Base-by-base conservation (phyloP, 1,140 invertebrate species). In the Drosophila gunungcola region DNA sequence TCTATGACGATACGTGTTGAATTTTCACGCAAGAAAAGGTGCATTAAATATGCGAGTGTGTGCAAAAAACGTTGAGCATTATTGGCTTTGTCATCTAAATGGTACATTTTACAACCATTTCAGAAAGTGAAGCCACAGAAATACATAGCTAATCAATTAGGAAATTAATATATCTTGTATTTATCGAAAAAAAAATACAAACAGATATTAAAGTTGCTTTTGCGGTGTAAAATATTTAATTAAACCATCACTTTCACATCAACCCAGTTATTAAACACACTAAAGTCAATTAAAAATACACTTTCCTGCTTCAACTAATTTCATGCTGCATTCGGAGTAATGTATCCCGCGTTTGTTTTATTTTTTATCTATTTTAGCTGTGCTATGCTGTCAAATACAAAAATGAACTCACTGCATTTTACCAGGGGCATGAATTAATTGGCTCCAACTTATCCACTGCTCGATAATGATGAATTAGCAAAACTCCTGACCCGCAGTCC, bases 381-480 rank as follows among this genome's bases (percentile, higher is more conserved):
- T 46, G 34, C 49, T 68, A 1, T 45, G 3, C 36, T 36, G 38
- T 67, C 56, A 67, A 69, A 67, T 46, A 4, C 51, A 69, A 56
- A 70, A 39, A 41, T 29, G 21, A 32, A 68, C 46, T 38, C 49
- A 29, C 3, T 56, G 27, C 27, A 34, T 41, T 41, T 29, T 38
- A 21, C 63, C 12, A 4, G 11, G 16, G 51, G 63, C 49, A 55
- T 3, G 21, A 16, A 46, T 46, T 56, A 75, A 75, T 75, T 74
- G 57, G 60, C 46, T 73, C 25, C 73, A 21, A 52, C 38, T 38
- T 73, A 64, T 32, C 39, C 51, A 64, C 13, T 38, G 13, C 38
- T 41, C 57, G 45, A 51, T 65, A 65, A 52, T 45, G 41, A 75
- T 67, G 54, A 42, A 58, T 75, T 36, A 42, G 34, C 69, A 42